Percentiles rank a stretch among this genome's conserved stretches.
Conservation (phyloP, 2,797 vertebrate species). For the Gila robusta region DNA sequence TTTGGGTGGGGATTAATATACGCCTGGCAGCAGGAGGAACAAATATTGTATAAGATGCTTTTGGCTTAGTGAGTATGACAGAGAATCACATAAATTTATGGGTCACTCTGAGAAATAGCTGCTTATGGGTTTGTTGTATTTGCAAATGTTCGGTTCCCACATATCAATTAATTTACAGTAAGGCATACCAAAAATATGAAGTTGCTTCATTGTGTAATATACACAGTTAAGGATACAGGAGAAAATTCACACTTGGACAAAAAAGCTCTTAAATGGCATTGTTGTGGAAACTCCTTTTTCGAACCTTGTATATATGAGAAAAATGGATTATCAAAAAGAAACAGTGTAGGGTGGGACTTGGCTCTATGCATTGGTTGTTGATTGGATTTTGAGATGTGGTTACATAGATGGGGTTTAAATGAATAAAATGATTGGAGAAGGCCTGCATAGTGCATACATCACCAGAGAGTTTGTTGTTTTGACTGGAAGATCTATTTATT, state of each 20-base stretch:
- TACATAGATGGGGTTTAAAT: neutral
- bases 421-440: neutral
- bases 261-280: neutral
- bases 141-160: neutral
- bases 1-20: constrained; percentile 49
- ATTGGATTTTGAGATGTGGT: neutral
- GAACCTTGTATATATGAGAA: neutral
- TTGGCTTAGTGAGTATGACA: constrained; percentile 15
- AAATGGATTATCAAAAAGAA: neutral
- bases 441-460: too few species aligned
- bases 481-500: neutral
- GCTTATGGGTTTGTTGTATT: constrained; percentile 7
- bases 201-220: neutral
- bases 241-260: too few species aligned
- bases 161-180: constrained; percentile 6
- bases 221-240: neutral
- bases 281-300: neutral
- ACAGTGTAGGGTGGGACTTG: neutral
- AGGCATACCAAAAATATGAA: neutral
- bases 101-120: neutral
- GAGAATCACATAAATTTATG: constrained; percentile 1
- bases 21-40: constrained; percentile 21
- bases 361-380: neutral
- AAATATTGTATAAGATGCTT: constrained; percentile 20
- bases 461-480: neutral